Evolutionary conservation across 2,113 vertebrate genomes (phyloP), one percentile per base, ranked within the genome.

Genomic region (Nyctibius bracteatus): DNA sequence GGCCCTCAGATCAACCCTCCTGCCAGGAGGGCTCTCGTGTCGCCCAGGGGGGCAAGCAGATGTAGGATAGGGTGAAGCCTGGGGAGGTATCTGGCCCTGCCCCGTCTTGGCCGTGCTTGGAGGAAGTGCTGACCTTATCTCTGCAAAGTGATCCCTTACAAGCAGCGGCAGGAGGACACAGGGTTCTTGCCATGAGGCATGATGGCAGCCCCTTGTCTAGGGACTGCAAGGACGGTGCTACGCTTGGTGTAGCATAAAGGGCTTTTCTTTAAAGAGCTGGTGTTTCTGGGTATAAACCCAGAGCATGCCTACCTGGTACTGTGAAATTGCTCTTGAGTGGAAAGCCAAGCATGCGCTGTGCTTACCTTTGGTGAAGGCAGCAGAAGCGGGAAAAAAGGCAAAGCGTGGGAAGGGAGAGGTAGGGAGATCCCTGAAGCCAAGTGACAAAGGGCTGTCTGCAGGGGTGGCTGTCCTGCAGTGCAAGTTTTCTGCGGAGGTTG

Each of bases 41-140:
- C 1, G 0, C 27, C 28, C 16, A 39, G 23, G 20, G 41, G 25
- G 19, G 11, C 3, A 10, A 62, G 61, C 1, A 0, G 55, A 63
- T 57, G 43, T 19, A 49, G 24, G 12, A 81, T 51, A 44, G 33
- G 41, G 35, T 31, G 24, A 92, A 77, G 51, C 33, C 33, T 57
- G 52, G 30, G 46, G 52, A 81, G 43, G 43, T 37, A 58, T 25
- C 33, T 55, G n/a, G 54, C 61, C 52, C 65, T 81, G 57, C 68
- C 52, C 52, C 1, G 0, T 85, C 41, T 68, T 90, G 88, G 88
- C 68, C 1, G 2, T 1, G 1, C 55, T 55, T 4, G 7, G 65
- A 88, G 59, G 72, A 92, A 84, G 61, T 24, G 58, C 49, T 90
- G 85, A 58, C 41, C 27, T 71, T 72, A 59, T 77, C 31, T 19